These are phyloP conservation scores for Trichosurus vulpecula DNA, from an alignment of 2,797 vertebrate species.

Conservation along the genomic window DNA sequence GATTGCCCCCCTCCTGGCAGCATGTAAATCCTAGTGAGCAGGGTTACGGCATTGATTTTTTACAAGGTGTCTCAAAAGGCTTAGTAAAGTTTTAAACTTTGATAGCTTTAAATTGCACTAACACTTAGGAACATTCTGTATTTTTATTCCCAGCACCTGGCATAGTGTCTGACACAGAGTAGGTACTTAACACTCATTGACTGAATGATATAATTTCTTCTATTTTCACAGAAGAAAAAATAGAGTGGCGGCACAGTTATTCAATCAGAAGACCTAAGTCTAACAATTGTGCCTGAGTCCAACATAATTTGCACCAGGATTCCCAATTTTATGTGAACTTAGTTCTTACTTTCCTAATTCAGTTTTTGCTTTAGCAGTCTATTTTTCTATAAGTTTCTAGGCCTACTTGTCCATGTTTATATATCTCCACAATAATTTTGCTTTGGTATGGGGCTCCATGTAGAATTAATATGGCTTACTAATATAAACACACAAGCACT, in stretches of 20 bases:
- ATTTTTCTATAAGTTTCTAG: neutral
- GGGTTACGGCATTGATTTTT: neutral
- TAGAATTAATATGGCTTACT: neutral
- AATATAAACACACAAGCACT: neutral
- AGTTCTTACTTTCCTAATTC: neutral
- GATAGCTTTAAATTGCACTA: neutral
- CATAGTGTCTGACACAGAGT: neutral
- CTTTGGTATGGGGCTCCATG: neutral
- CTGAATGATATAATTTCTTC: neutral
- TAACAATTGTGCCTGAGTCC: neutral
- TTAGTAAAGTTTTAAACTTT: neutral
- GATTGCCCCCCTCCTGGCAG: neutral
- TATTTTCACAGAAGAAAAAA: neutral
- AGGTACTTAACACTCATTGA: neutral
- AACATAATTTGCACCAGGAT: neutral
- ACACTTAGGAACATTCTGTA: neutral
- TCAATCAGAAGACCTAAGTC: neutral
- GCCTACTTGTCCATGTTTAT: neutral
- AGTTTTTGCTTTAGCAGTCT: neutral
- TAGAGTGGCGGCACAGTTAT: neutral
- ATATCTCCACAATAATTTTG: neutral
- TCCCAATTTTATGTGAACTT: neutral
- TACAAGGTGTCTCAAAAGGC: neutral
- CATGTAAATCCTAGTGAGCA: neutral
- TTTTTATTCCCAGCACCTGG: neutral